Evolutionary conservation across 2,113 vertebrate genomes (phyloP).

Genomic region (Esox niger): DNA sequence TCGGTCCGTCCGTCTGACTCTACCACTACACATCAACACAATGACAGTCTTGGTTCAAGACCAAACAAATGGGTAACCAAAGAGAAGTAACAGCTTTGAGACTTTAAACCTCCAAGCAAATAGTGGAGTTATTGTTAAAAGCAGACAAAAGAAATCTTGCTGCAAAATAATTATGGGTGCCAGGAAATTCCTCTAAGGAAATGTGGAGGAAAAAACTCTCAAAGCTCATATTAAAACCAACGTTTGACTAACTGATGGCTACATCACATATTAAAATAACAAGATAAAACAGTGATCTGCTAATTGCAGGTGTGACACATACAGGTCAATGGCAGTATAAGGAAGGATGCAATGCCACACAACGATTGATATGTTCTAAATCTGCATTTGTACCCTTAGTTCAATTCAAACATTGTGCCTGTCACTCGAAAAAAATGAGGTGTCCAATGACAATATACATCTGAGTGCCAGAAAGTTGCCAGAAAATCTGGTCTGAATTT

Average conservation of each 20-base stretch:
- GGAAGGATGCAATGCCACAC: neutral
- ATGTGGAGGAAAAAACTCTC: neutral
- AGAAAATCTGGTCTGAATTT: neutral
- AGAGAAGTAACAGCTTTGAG: neutral
- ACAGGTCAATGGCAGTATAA: neutral
- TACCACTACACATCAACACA: slow-evolving; percentile 14
- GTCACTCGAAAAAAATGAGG: neutral
- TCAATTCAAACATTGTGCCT: neutral
- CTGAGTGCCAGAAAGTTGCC: neutral
- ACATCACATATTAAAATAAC: neutral
- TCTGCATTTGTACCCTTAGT: no score
- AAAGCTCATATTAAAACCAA: neutral
- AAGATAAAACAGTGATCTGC: slow-evolving; percentile 8
- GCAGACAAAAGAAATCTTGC: neutral
- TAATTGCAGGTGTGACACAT: no score
- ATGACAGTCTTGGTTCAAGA: slow-evolving; percentile 16
- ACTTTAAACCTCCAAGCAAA: neutral
- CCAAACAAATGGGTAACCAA: neutral
- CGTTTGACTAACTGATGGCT: neutral
- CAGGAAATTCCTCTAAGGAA: neutral
- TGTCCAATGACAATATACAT: neutral
- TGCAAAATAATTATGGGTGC: neutral
- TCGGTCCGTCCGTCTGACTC: slow-evolving; percentile 16
- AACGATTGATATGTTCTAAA: no score
- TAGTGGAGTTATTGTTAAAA: neutral